phyloP scores from a whole-genome alignment of 2,113 vertebrate species.

The Gallinago paraguaiae region DNA sequence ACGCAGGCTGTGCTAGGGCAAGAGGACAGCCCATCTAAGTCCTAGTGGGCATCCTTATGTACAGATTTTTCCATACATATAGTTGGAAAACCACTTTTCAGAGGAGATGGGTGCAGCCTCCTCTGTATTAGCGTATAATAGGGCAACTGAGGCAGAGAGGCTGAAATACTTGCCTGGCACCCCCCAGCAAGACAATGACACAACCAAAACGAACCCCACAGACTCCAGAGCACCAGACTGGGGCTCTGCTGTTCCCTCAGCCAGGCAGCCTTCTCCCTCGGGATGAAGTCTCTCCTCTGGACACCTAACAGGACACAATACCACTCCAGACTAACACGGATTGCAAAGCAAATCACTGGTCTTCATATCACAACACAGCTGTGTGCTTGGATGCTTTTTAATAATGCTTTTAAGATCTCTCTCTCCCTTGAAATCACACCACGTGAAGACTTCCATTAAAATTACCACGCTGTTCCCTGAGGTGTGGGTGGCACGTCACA shows the following conservation, averaged over 20 bases:
- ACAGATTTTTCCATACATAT: accelerated
- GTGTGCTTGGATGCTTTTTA: neutral
- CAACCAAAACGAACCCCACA: neutral
- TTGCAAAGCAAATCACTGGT: neutral
- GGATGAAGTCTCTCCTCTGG: neutral
- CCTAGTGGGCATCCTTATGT: neutral
- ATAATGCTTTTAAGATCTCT: neutral
- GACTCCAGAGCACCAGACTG: neutral
- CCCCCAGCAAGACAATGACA: neutral
- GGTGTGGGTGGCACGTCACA: neutral
- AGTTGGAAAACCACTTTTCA: neutral
- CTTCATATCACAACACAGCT: neutral
- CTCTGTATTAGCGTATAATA: neutral
- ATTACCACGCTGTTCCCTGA: neutral
- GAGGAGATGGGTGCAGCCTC: neutral
- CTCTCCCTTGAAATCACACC: neutral
- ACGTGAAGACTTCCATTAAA: neutral
- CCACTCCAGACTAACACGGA: neutral
- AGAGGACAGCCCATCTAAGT: neutral
- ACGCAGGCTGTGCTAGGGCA: neutral
- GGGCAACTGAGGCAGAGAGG: neutral
- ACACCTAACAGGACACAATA: neutral
- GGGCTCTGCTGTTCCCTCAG: neutral
- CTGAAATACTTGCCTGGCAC: neutral
- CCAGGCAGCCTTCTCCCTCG: neutral